Evolutionary conservation across 2,797 vertebrate genomes (phyloP).

Genomic region (Eremophila alpestris): DNA sequence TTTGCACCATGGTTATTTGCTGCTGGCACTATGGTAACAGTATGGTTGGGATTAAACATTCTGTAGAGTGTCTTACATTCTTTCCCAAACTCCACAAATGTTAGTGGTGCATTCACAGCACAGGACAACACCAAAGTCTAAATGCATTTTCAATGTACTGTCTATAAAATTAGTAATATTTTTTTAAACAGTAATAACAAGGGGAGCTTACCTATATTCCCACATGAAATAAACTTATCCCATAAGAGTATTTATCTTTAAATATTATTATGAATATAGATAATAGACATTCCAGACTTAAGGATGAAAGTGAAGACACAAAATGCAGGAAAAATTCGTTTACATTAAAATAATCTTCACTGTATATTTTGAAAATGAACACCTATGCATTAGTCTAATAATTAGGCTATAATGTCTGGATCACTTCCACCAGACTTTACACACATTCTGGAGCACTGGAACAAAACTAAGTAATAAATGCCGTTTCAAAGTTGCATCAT

Average conservation of each 20-base stretch:
- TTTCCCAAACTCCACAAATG: background rate
- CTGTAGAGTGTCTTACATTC: background rate
- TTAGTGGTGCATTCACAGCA: background rate
- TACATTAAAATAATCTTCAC: background rate
- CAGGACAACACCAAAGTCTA: background rate
- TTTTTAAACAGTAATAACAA: background rate
- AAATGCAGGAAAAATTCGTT: background rate
- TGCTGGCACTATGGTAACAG: background rate
- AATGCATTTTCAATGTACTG: background rate
- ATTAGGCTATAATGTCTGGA: background rate
- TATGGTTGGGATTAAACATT: background rate
- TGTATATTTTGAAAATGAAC: background rate
- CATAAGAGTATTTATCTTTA: background rate
- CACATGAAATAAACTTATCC: background rate
- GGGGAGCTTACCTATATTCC: background rate
- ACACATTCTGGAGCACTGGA: background rate
- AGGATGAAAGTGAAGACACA: background rate
- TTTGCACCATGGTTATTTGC: background rate
- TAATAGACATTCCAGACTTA: background rate
- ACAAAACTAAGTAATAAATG: conserved; percentile 1
- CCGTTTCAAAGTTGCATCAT: conserved; percentile 15
- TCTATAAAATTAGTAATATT: background rate
- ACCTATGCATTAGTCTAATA: background rate
- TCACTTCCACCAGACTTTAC: background rate
- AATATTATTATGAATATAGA: background rate